Percentiles rank a stretch among this genome's conserved stretches.
phyloP scores from a whole-genome alignment of 2,888 invertebrate genomes.

The Dynastes tityus region DNA sequence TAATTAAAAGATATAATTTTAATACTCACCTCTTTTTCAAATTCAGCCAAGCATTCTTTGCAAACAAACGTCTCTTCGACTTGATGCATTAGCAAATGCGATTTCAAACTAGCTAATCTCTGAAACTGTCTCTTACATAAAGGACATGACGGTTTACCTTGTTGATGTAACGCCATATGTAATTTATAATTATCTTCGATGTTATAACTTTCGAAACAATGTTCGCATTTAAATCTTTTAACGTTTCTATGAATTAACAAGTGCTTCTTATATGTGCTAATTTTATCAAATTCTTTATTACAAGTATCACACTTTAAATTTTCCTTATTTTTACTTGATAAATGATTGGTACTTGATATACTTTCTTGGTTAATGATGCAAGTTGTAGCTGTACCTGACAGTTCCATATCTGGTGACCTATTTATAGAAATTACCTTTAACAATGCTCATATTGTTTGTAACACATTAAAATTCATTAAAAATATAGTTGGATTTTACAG shows the following conservation, averaged over 20 bases:
- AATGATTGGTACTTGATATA: slow-evolving; percentile 31
- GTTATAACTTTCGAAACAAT: slow-evolving; percentile 65
- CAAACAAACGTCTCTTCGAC: slow-evolving; percentile 67
- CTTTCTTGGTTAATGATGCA: slow-evolving; percentile 43
- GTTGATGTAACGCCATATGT: slow-evolving; percentile 65
- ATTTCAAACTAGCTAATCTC: slow-evolving; percentile 67
- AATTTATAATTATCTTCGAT: slow-evolving; percentile 67
- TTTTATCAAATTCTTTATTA: slow-evolving; percentile 61
- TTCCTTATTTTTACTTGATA: slow-evolving; percentile 32
- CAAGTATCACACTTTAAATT: slow-evolving; percentile 63
- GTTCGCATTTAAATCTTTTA: slow-evolving; percentile 66
- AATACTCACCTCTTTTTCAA: slow-evolving; percentile 65
- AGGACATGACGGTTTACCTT: slow-evolving; percentile 65
- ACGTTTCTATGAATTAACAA: slow-evolving; percentile 63
- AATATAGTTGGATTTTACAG: neutral
- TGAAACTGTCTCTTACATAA: slow-evolving; percentile 67
- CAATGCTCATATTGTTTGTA: neutral
- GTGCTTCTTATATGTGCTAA: slow-evolving; percentile 62
- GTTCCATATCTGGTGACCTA: slow-evolving; percentile 8
- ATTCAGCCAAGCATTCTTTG: slow-evolving; percentile 66
- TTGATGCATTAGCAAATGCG: slow-evolving; percentile 68
- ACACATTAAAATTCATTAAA: neutral
- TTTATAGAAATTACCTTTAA: slow-evolving; percentile 16
- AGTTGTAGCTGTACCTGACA: slow-evolving; percentile 20
- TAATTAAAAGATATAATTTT: no score